Base-by-base conservation (phyloP, 2,113 vertebrate species). In the Syngnathoides biaculeatus region DNA sequence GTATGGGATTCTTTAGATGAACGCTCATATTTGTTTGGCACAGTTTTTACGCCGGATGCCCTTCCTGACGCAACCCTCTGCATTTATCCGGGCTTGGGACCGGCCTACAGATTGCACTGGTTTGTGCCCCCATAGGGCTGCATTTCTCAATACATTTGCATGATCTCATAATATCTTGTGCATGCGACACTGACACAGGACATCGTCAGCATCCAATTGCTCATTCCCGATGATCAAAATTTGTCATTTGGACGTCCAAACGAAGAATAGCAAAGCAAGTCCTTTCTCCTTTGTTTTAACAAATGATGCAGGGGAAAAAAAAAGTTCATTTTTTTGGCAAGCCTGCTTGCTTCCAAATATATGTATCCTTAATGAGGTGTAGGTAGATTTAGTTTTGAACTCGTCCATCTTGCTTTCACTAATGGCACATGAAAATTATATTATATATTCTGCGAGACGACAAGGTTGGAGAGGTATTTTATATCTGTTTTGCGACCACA, bases 401-500 rank as follows among this genome's bases (percentile, higher is more conserved):
- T 59, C 57, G 67, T 57, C 58, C 30, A 68, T 80, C 61, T 43
- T 71, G 47, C 68, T 56, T 65, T 57, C 50, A 59, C 65, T 60
- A 55, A 72, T 79, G 35, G 62, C 59, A 47, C 64, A 58, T 62
- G 14, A 69, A 73, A 68, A 26, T 6, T 30, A 57, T 8, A 30
- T 55, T 15, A 65, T 73, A 38, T 61, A n/a, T 71, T 84, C 67
- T 74, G 65, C 19, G 61, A 20, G 30, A 39, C 58, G 64, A 62
- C 24, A 65, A 79, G 72, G 65, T 75, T 60, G 42, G 30, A 58
- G 79, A 65, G 35, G 40, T 65, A 70, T 76, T 76, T 77, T 56
- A 67, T 69, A 76, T 80, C 67, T 71, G 38, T 73, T 63, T 59
- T 26, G 64, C 82, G 81, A 83, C 74, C 45, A 74, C 38, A 73